phyloP scores from a whole-genome alignment of 2,797 vertebrate species.

The Eulemur mongoz region DNA sequence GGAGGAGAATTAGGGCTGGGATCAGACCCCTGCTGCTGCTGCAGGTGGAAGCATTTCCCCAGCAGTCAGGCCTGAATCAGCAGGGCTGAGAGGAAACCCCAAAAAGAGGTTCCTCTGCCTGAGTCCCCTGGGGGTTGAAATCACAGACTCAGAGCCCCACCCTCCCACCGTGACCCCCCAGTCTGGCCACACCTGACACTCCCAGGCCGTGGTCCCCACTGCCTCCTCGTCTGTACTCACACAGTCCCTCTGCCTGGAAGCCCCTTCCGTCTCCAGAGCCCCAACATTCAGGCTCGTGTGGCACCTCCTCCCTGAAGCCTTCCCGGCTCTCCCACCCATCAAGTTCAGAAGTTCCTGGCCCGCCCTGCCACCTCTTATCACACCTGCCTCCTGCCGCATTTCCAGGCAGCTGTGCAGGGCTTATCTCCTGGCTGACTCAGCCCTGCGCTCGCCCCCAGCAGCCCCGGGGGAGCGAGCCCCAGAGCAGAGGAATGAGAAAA shows the following conservation, averaged over 20 bases:
- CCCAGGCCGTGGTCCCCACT: too few relatives aligned
- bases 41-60: neutral
- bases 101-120: neutral
- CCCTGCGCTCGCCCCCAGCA: neutral
- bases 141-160: neutral
- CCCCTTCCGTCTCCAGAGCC: neutral
- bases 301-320: neutral
- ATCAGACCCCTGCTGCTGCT: neutral
- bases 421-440: constrained; percentile 52
- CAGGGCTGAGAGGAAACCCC: neutral
- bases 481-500: neutral
- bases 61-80: neutral
- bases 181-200: neutral
- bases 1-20: neutral
- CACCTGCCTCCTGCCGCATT: constrained; percentile 12
- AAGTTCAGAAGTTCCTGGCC: neutral
- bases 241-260: neutral
- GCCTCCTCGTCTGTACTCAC: neutral
- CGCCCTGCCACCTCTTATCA: constrained; percentile 48
- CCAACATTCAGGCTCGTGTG: neutral
- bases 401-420: neutral
- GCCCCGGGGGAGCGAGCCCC: neutral
- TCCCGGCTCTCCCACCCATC: neutral
- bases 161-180: neutral
- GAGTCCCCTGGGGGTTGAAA: neutral